phyloP scores from a whole-genome alignment of 2,113 vertebrate species.

The Henicopernis longicauda region DNA sequence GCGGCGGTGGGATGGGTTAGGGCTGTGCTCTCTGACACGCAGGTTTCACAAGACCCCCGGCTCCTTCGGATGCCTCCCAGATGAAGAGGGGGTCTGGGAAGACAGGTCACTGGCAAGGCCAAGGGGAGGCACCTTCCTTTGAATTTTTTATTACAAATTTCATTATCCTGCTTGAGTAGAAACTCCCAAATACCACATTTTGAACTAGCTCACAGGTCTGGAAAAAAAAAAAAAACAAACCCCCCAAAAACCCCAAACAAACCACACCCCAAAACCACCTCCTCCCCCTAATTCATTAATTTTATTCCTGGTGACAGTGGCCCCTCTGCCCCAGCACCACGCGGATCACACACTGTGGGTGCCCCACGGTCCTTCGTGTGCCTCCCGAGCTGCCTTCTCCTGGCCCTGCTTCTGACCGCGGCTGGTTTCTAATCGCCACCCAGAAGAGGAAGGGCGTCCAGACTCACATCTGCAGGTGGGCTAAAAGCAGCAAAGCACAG shows the following conservation, averaged over 20 bases:
- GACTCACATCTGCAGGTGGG: not conserved
- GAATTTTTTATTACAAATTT: not conserved
- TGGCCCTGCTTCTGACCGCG: fast-evolving
- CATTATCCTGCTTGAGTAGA: not conserved
- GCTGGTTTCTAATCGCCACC: fast-evolving
- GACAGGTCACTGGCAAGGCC: not conserved
- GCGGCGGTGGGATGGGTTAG: not conserved
- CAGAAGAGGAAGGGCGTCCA: not conserved
- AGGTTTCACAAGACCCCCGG: fast-evolving
- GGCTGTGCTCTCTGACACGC: not conserved
- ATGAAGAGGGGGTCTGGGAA: not conserved
- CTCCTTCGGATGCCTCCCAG: not conserved
- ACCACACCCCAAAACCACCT: not conserved
- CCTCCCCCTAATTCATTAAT: not conserved
- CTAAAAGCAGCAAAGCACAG: not conserved
- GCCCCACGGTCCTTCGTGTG: fast-evolving
- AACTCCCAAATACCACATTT: not conserved
- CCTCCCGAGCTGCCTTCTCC: not conserved
- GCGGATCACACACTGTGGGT: fast-evolving
- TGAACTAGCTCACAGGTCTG: not conserved
- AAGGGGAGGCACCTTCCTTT: not conserved
- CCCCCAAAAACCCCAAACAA: too few species aligned
- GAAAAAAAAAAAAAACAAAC: not conserved
- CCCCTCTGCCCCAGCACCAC: not conserved
- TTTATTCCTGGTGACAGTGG: not conserved